Evolutionary conservation across 2,888 invertebrate genomes (phyloP), one percentile per base, ranked within the genome.

Genomic region (Tortricodes alternella): DNA sequence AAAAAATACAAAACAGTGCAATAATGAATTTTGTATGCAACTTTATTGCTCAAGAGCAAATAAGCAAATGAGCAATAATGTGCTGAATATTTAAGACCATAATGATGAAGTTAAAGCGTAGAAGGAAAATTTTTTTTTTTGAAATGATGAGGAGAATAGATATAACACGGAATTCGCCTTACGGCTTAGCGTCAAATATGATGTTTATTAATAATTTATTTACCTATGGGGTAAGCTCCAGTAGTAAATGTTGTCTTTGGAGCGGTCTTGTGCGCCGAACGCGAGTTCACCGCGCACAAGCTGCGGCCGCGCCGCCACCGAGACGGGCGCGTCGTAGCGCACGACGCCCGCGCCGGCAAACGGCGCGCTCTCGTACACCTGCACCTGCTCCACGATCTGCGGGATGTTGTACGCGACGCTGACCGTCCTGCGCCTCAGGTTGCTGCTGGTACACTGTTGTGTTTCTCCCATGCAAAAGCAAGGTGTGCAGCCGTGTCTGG

Each of bases 401-500:
- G 85, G 89, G 1, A 83, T 78, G 58, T 85, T 87, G 70, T 90
- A 91, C 13, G 73, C 73, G 0, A 81, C 73, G 0, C 66, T 67
- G 0, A 79, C 80, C 0, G 90, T 86, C 63, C 93, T 93, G 53
- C 97, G 92, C 60, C 94, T 94, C 85, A 93, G 93, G 53, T 92
- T 93, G 46, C 97, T 97, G 73, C 97, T 96, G 53, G 92, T 92
- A 80, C 99, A 99, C 62, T 93, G 92, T 27, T 92, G 88, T 0
- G 96, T 94, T 29, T 98, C 93, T 1, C 98, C 99, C 91, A 97
- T 96, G 83, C 99, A 99, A 96, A 99, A 99, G 85, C 99, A 99
- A 52, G 94, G 92, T 50, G 98, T 95, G 83, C 99, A 99, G 37
- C 99, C 99, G 65, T 95, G 94, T 63, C 91, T 90, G 74, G 18